These are phyloP conservation scores for Trigoniulus corallinus DNA, from an alignment of 1,140 invertebrate species.

Conservation along the genomic window DNA sequence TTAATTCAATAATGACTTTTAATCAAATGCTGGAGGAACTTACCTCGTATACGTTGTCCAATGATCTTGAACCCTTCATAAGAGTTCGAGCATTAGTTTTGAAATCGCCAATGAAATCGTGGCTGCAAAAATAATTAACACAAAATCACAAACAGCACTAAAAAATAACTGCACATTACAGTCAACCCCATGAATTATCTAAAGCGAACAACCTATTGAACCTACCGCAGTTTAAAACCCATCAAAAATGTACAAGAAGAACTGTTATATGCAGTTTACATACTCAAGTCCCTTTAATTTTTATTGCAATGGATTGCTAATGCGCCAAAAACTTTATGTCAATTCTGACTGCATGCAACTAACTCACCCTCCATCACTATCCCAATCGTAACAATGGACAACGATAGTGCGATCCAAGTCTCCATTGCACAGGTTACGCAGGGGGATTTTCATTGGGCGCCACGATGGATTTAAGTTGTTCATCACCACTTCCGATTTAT, in stretches of 20 bases:
- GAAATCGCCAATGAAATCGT: slow-evolving; percentile 32
- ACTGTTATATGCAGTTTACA: too few species aligned
- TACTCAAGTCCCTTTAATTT: too few species aligned
- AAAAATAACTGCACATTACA: too few species aligned
- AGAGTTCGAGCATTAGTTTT: slow-evolving; percentile 24
- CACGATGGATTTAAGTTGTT: slow-evolving; percentile 1
- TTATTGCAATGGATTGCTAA: too few species aligned
- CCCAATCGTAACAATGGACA: not conserved
- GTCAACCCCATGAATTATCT: too few species aligned
- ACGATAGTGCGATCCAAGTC: slow-evolving; percentile 29
- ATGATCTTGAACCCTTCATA: slow-evolving; percentile 14
- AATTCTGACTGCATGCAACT: not conserved
- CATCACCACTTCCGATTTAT: slow-evolving; percentile 32
- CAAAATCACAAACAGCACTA: too few species aligned
- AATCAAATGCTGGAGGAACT: not conserved
- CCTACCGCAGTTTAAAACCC: too few species aligned
- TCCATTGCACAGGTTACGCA: slow-evolving; percentile 38
- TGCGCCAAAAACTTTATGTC: too few species aligned
- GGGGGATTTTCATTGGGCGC: slow-evolving; percentile 30
- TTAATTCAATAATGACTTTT: not conserved
- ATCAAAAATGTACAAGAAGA: too few species aligned
- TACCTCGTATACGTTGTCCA: not conserved
- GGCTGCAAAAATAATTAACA: slow-evolving; percentile 18
- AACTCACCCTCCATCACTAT: slow-evolving; percentile 4
- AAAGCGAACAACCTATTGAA: too few species aligned